Conservation (phyloP, 2,797 vertebrate species). For the Benthosema pterotum region DNA sequence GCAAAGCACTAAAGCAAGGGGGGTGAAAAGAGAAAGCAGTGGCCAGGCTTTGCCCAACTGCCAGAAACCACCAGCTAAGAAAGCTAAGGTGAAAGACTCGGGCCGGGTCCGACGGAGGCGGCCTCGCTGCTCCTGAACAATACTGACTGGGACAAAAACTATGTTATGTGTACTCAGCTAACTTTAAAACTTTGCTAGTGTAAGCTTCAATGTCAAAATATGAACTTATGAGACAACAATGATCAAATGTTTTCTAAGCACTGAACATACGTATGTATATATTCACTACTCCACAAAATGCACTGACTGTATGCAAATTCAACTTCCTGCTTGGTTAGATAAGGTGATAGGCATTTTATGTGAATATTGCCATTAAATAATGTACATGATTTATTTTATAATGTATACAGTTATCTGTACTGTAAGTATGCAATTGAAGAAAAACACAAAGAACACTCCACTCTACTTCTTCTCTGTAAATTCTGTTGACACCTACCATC, state of each 20-base stretch:
- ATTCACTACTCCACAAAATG: conserved; percentile 7
- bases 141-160: background rate
- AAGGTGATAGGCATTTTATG: conserved; percentile 23
- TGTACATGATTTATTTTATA: conserved; percentile 27
- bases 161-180: conserved; percentile 11
- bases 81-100: conserved; percentile 70
- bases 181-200: conserved; percentile 5
- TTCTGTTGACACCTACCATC: conserved; percentile 82
- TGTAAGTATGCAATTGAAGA: conserved; percentile 45
- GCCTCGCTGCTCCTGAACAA: conserved; percentile 81
- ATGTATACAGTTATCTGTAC: conserved; percentile 3
- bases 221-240: conserved; percentile 23
- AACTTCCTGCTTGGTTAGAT: conserved; percentile 21
- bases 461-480: background rate
- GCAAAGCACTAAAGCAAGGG: conserved; percentile 52
- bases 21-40: conserved; percentile 81
- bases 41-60: conserved; percentile 68
- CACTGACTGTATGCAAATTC: conserved; percentile 17
- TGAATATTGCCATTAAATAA: conserved; percentile 8
- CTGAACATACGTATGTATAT: no score
- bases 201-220: conserved; percentile 29
- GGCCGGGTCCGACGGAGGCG: conserved; percentile 83
- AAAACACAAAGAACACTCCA: conserved; percentile 9
- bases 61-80: conserved; percentile 78
- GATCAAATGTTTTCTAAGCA: conserved; percentile 40